Evolutionary conservation across 1,140 invertebrate species (phyloP), one percentile per base, ranked within the genome.

Genomic region (Hesperophylax magnus): DNA sequence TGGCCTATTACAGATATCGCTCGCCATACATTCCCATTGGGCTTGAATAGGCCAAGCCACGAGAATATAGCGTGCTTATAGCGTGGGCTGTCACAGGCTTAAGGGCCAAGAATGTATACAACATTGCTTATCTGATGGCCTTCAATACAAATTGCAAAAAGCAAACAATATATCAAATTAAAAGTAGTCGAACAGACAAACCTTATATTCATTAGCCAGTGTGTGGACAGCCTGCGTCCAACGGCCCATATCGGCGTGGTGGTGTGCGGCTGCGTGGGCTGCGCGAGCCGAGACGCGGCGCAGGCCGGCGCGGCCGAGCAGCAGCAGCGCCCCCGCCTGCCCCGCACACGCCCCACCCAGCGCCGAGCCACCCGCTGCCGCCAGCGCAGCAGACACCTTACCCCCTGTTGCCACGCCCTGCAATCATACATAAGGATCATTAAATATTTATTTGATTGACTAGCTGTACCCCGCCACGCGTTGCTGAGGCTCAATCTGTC

Each of bases 221-320:
- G 82, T 84, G 24, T 84, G 60, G 18, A 93, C 86, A 0, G 92
- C 93, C 85, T 93, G 92, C 22, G 91, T 86, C 89, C 93, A 92
- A n/a, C 92, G 86, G 54, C 92, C 94, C 85, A 93, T 93, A 82
- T 93, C 91, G 14, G 94, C 92, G 76, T 96, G 86, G 89, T 93
- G 93, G 86, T 94, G 88, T 79, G 96, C 86, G 85, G 96, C 87
- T 87, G 98, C 94, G 84, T 93, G 93, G 97, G 97, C 96, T 14
- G 94, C 93, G 85, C 97, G 89, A 84, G 98, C 92, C 78, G 93
- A 94, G 71, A 97, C 92, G 15, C 95, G 92, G 87, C 97, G 94
- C 61, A 98, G 91, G 63, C 93, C 94, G 85, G 94, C 94, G 0
- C 94, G 95, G 0, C 98, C 98, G 27, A 99, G 89, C 1, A 99